These are phyloP conservation scores for Saccopteryx leptura DNA, from an alignment of 2,113 vertebrate species.

Conservation along the genomic window DNA sequence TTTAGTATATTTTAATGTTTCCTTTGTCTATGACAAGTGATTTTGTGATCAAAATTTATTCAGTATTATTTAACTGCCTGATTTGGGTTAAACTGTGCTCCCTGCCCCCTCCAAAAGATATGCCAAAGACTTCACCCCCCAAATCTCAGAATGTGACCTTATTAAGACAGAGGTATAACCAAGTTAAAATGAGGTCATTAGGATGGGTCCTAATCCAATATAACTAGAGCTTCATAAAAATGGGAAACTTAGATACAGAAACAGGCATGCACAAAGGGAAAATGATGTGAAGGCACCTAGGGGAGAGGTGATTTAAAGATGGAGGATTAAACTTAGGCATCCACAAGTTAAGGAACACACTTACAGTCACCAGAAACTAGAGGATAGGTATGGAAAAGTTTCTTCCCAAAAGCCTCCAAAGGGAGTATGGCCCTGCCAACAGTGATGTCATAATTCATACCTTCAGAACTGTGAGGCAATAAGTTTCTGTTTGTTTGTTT, in stretches of 20 bases:
- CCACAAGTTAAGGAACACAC: neutral
- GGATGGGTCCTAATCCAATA: neutral
- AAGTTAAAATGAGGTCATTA: slow-evolving; percentile 37
- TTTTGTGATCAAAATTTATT: slow-evolving; percentile 42
- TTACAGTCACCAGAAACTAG: neutral
- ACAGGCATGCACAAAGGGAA: neutral
- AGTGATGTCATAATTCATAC: neutral
- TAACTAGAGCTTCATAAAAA: neutral
- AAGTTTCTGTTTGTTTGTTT: neutral
- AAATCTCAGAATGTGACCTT: neutral
- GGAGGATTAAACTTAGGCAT: neutral
- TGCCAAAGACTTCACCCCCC: neutral
- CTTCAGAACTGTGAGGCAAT: slow-evolving; percentile 20
- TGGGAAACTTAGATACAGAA: neutral
- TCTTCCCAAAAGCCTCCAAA: neutral
- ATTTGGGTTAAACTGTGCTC: neutral
- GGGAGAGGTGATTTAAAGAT: neutral
- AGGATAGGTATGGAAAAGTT: neutral
- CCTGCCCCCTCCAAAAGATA: neutral
- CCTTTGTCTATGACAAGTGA: slow-evolving; percentile 9
- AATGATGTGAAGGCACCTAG: neutral
- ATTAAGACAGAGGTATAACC: slow-evolving; percentile 39
- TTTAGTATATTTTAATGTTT: slow-evolving; percentile 40
- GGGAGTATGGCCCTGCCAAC: neutral
- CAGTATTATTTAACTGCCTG: slow-evolving; percentile 28